Percentiles rank a stretch among this genome's conserved stretches.
phyloP scores from a whole-genome alignment of 2,797 vertebrate species.

The Chelon labrosus region DNA sequence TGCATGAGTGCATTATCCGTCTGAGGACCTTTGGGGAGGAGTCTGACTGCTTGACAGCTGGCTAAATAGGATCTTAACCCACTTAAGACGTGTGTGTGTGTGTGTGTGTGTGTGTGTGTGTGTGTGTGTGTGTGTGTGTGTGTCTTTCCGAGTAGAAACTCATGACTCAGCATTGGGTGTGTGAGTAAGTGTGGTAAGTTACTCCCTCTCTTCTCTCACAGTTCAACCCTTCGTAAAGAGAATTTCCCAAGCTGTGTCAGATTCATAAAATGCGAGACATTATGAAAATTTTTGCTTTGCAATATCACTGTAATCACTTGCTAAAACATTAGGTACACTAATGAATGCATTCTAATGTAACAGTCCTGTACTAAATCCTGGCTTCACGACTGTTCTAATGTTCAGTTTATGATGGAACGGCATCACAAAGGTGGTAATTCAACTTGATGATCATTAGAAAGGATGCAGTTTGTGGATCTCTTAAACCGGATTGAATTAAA shows the following conservation, averaged over 20 bases:
- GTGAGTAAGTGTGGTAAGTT: slow-evolving; percentile 24
- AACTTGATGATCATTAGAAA: too few species aligned
- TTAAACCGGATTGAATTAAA: too few species aligned
- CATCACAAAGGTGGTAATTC: too few species aligned
- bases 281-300: too few species aligned
- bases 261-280: too few species aligned
- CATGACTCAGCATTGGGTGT: slow-evolving; percentile 58
- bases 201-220: slow-evolving; percentile 5
- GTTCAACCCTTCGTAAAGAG: not conserved
- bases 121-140: not conserved
- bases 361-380: too few species aligned
- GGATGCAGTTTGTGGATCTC: too few species aligned
- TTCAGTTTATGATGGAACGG: too few species aligned
- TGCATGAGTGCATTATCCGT: not conserved
- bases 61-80: slow-evolving; percentile 56
- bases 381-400: too few species aligned
- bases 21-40: not conserved
- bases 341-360: too few species aligned
- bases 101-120: slow-evolving; percentile 1
- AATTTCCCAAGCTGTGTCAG: not conserved
- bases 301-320: too few species aligned
- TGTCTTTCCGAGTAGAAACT: not conserved
- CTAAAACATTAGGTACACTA: too few species aligned
- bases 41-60: slow-evolving; percentile 35
- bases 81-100: not conserved